phyloP scores from a whole-genome alignment of 2,113 vertebrate genomes.

The Uria lomvia region DNA sequence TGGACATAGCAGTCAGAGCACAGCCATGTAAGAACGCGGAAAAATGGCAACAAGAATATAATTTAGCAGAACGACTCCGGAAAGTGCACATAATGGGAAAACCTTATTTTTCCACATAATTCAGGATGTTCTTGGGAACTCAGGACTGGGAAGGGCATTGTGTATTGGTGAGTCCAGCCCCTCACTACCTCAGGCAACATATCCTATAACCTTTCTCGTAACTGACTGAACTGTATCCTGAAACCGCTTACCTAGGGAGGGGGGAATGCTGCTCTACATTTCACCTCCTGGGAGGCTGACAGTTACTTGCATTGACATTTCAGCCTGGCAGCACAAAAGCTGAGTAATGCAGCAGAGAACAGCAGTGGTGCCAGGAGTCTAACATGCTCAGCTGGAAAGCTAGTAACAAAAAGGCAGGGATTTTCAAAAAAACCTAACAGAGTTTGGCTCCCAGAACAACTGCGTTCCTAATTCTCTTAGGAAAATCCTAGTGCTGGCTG shows the following conservation, averaged over 20 bases:
- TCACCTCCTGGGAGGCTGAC: background rate
- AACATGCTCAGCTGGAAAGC: slow-evolving; percentile 4
- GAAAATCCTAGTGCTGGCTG: background rate
- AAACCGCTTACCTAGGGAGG: background rate
- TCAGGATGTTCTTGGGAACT: background rate
- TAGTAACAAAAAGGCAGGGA: background rate
- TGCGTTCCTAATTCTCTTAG: background rate
- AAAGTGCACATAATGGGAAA: background rate
- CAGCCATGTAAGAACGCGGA: background rate
- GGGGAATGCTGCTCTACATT: background rate
- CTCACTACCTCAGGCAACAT: background rate
- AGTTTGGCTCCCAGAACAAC: background rate
- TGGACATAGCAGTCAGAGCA: background rate
- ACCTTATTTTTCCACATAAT: background rate
- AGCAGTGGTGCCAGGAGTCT: background rate
- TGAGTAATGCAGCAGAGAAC: background rate
- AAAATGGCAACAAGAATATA: background rate
- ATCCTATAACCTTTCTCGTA: background rate
- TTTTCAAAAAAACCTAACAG: background rate
- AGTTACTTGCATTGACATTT: background rate
- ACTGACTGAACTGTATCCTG: background rate
- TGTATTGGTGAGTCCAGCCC: background rate
- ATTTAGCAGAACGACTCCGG: background rate
- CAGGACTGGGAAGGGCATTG: background rate
- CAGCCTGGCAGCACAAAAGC: slow-evolving; percentile 33